Evolutionary conservation across 64 coral and sea anemone genomes (phyloP), one percentile per base, ranked within the genome.

Genomic region (Pachyseris speciosa): DNA sequence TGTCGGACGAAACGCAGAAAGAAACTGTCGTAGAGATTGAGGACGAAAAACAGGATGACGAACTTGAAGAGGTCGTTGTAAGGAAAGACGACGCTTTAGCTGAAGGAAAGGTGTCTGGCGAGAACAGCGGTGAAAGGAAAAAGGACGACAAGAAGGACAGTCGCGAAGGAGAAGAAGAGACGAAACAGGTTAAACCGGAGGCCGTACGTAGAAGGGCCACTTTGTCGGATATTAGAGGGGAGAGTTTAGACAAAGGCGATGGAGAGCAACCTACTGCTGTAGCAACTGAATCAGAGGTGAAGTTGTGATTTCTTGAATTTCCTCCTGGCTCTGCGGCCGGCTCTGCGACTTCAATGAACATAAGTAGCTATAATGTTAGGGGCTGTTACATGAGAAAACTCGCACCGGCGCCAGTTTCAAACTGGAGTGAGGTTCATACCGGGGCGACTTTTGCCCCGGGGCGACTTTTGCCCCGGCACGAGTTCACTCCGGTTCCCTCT

Each of bases 141-240:
- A 85, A 83, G 59, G 90, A 92, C 8, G 37, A 78, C 10, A 50
- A 28, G 31, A 92, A 96, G 66, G 69, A 87, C 7, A 61, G n/a
- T n/a, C n/a, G 65, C 59, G 87, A 94, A 34, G 63, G 52, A n/a
- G 30, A 93, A 66, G 37, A 39, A 66, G 48, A 38, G 15, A 13
- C 11, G 17, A 42, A 31, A 39, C 51, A 37, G 4, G 22, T 24
- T 12, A 72, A 24, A 15, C 5, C 69, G 22, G 67, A 85, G 49
- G 17, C 47, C 29, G 63, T 43, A 44, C 70, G 92, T 10, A 52
- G 92, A 74, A 60, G 92, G 45, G 83, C 92, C 51, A 94, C 92
- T 41, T 61, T 94, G 42, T 72, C 92, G 8, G 92, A 94, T 53
- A 74, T 92, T 75, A 89, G 48, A 84, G 28, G 48, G 7, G 65